Percentiles rank a stretch among this genome's conserved stretches.
Evolutionary conservation across 1,140 invertebrate species (phyloP).

Genomic region (Drosophila kurseongensis): DNA sequence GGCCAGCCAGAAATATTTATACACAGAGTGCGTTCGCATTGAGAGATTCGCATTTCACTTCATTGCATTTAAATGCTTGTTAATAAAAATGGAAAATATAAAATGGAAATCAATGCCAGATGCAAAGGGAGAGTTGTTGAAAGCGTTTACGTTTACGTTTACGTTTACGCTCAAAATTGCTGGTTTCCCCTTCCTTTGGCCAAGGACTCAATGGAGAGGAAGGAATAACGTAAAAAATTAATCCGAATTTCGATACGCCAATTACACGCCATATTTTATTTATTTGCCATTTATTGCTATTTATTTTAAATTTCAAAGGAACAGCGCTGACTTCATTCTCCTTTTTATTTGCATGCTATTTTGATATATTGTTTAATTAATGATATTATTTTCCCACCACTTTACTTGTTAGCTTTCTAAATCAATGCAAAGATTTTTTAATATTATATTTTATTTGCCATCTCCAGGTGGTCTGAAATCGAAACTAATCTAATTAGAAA

Average conservation of each 20-base stretch:
- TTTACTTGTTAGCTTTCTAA: no score
- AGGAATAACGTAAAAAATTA: constrained; percentile 33
- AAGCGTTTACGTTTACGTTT: constrained; percentile 38
- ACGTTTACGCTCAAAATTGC: constrained; percentile 46
- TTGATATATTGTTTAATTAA: no score
- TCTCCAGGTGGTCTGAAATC: background rate
- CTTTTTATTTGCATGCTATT: no score
- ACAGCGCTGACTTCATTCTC: no score
- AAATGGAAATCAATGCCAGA: constrained; percentile 76
- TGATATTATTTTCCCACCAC: no score
- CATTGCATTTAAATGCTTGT: constrained; percentile 80
- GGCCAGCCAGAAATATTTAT: constrained; percentile 30
- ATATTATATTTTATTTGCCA: no score
- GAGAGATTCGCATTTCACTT: constrained; percentile 67
- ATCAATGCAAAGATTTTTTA: no score
- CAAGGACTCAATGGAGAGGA: constrained; percentile 30
- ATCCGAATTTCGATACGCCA: constrained; percentile 40
- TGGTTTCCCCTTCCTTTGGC: constrained; percentile 25
- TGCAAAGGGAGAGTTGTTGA: constrained; percentile 39
- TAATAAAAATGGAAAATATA: constrained; percentile 68
- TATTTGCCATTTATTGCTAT: constrained; percentile 33
- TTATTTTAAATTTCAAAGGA: constrained; percentile 11
- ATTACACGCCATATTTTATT: constrained; percentile 39
- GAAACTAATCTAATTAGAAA: constrained; percentile 38
- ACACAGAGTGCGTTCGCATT: constrained; percentile 22